Evolutionary conservation across 2,113 vertebrate genomes (phyloP).

Genomic region (Macaca fascicularis): DNA sequence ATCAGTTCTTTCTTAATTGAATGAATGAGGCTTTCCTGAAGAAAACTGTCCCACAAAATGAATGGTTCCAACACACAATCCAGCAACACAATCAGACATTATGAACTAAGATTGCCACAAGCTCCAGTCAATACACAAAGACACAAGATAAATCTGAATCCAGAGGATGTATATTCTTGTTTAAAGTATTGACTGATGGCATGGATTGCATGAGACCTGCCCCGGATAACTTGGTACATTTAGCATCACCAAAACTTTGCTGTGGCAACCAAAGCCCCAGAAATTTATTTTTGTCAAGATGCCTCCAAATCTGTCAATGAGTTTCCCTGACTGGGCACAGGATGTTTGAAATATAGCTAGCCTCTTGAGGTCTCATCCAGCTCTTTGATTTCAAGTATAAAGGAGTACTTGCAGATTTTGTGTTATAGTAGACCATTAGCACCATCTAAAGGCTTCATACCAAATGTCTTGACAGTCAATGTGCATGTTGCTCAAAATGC

Average conservation of each 20-base stretch:
- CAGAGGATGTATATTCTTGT: neutral
- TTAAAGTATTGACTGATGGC: neutral
- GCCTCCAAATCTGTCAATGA: neutral
- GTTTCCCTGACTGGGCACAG: neutral
- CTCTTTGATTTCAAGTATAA: neutral
- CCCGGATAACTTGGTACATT: neutral
- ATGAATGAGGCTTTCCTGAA: conserved; percentile 3
- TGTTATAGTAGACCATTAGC: conserved; percentile 66
- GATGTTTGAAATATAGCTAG: neutral
- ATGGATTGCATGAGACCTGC: neutral
- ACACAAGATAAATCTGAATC: conserved; percentile 25
- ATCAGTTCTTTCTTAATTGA: conserved; percentile 45
- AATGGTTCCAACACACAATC: neutral
- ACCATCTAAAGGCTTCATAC: conserved; percentile 81
- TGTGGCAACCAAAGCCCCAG: neutral
- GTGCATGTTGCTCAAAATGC: neutral
- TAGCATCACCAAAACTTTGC: neutral
- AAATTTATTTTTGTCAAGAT: conserved; percentile 19
- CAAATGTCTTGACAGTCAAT: neutral
- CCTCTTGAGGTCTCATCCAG: neutral
- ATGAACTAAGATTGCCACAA: neutral
- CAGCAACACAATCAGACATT: neutral
- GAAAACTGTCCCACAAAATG: neutral
- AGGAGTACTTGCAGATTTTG: neutral
- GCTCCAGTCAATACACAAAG: neutral